Evolutionary conservation across 2,888 invertebrate species (phyloP).

Genomic region (Cactoblastis cactorum): DNA sequence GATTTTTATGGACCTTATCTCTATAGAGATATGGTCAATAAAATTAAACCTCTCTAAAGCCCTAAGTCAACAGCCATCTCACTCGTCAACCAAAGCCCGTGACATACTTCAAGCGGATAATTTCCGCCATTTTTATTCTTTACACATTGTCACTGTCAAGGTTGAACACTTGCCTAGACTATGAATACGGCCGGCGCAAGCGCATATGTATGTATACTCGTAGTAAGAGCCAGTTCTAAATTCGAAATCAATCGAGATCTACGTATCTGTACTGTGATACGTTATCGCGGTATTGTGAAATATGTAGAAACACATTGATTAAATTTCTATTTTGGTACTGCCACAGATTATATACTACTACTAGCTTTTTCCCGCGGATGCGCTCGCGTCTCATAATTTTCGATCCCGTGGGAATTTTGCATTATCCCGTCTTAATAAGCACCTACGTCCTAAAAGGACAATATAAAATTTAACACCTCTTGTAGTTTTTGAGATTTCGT

Average conservation of each 20-base stretch:
- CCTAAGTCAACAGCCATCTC: not conserved
- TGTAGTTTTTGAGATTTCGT: too few species aligned
- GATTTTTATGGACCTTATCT: too few species aligned
- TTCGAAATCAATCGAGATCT: conserved; percentile 11
- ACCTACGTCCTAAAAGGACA: too few species aligned
- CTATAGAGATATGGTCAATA: not conserved
- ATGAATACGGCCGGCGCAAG: not conserved
- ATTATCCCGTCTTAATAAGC: too few species aligned
- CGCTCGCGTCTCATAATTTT: too few species aligned
- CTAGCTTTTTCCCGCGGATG: too few species aligned
- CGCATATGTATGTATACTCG: too few species aligned
- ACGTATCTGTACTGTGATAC: not conserved
- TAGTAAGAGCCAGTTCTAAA: conserved; percentile 10
- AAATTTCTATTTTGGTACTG: too few species aligned
- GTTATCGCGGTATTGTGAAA: not conserved
- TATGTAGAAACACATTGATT: too few species aligned
- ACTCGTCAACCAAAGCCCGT: not conserved
- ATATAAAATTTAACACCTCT: too few species aligned
- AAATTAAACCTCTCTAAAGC: not conserved
- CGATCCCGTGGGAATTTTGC: too few species aligned
- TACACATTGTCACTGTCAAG: conserved; percentile 1
- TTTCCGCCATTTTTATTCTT: conserved; percentile 2
- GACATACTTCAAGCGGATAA: not conserved
- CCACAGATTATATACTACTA: too few species aligned
- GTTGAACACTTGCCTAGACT: not conserved